Evolutionary conservation across 2,888 invertebrate species (phyloP).

Genomic region (Atethmia centrago): DNA sequence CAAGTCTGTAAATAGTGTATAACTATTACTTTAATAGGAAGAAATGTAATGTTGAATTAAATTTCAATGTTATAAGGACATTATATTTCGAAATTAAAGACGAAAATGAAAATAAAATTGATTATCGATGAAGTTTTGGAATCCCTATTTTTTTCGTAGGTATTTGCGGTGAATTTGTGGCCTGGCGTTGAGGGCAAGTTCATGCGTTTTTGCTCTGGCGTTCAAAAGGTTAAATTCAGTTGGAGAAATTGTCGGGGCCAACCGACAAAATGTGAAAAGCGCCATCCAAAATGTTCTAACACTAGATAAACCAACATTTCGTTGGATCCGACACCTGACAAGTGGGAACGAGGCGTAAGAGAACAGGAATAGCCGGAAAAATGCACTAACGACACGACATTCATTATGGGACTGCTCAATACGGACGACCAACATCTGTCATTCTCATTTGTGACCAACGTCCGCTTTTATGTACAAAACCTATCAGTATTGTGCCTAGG

Average conservation of each 20-base stretch:
- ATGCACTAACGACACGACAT: not conserved
- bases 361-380: not conserved
- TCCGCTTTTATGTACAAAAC: conserved; percentile 11
- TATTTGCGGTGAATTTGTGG: too few relatives aligned
- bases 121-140: too few relatives aligned
- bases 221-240: too few relatives aligned
- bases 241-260: not conserved
- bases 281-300: not conserved
- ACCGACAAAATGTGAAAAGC: not conserved
- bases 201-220: too few relatives aligned
- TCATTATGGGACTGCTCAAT: not conserved
- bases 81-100: too few relatives aligned
- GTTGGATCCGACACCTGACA: not conserved
- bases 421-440: not conserved
- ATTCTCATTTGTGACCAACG: conserved; percentile 23
- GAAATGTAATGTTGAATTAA: too few relatives aligned
- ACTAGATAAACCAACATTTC: not conserved
- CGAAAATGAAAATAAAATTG: too few relatives aligned
- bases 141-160: too few relatives aligned
- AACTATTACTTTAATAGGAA: too few relatives aligned
- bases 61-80: too few relatives aligned
- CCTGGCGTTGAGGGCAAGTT: too few relatives aligned
- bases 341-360: not conserved
- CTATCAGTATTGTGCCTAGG: conserved; percentile 20
- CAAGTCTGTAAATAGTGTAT: too few relatives aligned